A percentile compares a stretch with the other conserved stretches of the same genome.
Evolutionary conservation across 2,888 invertebrate genomes (phyloP).

Genomic region (Spisula subtruncata): DNA sequence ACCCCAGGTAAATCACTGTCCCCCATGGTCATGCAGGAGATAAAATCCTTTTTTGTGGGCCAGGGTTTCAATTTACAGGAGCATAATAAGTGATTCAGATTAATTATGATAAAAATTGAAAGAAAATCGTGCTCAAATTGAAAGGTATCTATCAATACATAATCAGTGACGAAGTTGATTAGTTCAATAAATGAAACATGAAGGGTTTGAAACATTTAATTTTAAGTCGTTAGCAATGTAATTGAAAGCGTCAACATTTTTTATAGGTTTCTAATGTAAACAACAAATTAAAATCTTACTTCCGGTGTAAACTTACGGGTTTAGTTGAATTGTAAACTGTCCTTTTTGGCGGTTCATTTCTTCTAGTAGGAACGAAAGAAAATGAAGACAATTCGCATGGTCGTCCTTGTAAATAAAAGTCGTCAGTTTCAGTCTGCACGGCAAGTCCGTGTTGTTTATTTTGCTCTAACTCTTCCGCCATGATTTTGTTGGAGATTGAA

Average conservation of each 20-base stretch:
- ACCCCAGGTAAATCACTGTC: too few species aligned
- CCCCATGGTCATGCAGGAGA: too few species aligned
- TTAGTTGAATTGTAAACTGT: slow-evolving; percentile 84
- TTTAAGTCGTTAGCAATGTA: neutral
- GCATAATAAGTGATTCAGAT: too few species aligned
- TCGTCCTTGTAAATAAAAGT: slow-evolving; percentile 84
- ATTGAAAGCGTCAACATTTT: neutral
- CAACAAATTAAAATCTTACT: slow-evolving; percentile 28
- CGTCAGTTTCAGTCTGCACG: slow-evolving; percentile 83
- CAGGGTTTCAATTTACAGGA: too few species aligned
- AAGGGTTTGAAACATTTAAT: neutral
- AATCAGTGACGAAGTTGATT: too few species aligned
- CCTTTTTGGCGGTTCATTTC: slow-evolving; percentile 82
- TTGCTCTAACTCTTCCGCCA: slow-evolving; percentile 70
- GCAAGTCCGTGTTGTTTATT: slow-evolving; percentile 73
- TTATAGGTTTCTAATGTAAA: slow-evolving; percentile 58
- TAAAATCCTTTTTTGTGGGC: too few species aligned
- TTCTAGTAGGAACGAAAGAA: slow-evolving; percentile 85
- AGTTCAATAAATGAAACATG: neutral
- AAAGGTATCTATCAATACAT: too few species aligned
- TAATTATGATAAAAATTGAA: too few species aligned
- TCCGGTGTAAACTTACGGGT: slow-evolving; percentile 52
- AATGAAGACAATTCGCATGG: slow-evolving; percentile 87
- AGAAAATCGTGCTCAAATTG: too few species aligned
- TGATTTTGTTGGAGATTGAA: slow-evolving; percentile 50